Evolutionary conservation across 2,888 invertebrate genomes (phyloP), one percentile per base, ranked within the genome.

Genomic region (Caenorhabditis sp.): DNA sequence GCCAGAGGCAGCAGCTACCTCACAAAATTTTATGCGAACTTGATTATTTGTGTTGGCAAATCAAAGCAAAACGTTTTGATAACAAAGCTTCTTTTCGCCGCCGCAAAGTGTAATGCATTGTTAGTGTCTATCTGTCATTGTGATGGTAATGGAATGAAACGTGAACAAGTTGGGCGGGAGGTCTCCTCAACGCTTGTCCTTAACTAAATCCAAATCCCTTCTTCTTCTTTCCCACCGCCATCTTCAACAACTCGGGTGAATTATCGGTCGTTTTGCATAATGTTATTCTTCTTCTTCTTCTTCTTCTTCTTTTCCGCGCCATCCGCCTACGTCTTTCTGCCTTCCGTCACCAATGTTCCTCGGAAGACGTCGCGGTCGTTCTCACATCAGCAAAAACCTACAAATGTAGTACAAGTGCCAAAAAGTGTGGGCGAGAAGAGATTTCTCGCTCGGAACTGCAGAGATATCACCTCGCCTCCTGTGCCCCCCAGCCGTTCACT

Each of bases 241-340:
- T 43, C 56, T 37, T 32, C 58, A 68, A 68, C 39, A 41, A 52
- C 58, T 32, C 50, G 59, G 58, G 52, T 50, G 46, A 70, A 70
- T 70, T 70, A 70, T 70, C 70, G 70, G 59, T 59, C 59, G 70
- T 70, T n/a, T 70, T 70, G 59, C 70, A 59, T 70, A 70, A 59
- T 70, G 70, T 59, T 70, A 68, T 68, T 68, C 68, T 41, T 66
- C 39, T 37, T 17, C 26, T 32, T 58, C 52, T 41, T 15, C 58
- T 37, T 50, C 39, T 52, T 43, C 58, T 59, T 45, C 35, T 15
- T 27, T 48, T 27, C 35, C 50, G 15, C 39, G 9, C 46, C 22
- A 22, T 37, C 61, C 35, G 39, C n/a, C n/a, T n/a, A n/a, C 55
- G 15, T 37, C 52, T 17, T 20, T 22, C 9, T 35, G 35, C 35